Base-by-base conservation (phyloP, 2,113 vertebrate species). In the Erythrolamprus reginae region DNA sequence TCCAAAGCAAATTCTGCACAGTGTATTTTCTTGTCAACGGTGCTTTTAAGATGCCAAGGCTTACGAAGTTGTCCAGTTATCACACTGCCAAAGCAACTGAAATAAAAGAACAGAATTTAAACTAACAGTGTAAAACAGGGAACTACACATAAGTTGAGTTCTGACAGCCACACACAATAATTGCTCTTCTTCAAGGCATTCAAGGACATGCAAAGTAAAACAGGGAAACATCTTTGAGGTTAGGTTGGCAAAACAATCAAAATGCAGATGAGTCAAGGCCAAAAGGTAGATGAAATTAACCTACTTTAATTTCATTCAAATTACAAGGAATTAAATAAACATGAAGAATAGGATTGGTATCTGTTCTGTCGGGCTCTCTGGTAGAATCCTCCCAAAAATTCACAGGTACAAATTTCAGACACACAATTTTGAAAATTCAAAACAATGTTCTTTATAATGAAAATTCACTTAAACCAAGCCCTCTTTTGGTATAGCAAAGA, bases 151-250 rank as follows among this genome's bases (percentile, higher is more conserved):
- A 92, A 95, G 94, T 87, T 95, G 90, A 96, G 89, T 86, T 93
- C 89, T 84, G 91, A 96, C 96, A 96, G 94, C 96, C 94, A 96
- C 87, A 92, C 61, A 55, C 77, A 95, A 95, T 93, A 95, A 95
- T 95, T 50, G 94, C 93, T 93, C 89, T 88, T 94, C 83, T 95
- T 94, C 93, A 96, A 95, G 93, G 90, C 90, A 96, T 95, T 96
- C 92, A 92, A 90, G 90, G 96, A 88, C 82, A 94, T 96, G 96
- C 94, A 92, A 94, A 87, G 65, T 9, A 19, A 38, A 38, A 15
- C 65, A 19, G 28, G 5, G 28, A 17, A 65, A 65, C n/a, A 17
- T 6, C 28, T 65, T 33, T 65, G 13, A 65, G 5, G 28, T 33
- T 65, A 70, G 33, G 33, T 17, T 65, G 61, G n/a, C 13, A 33